These are phyloP conservation scores for Abrostola tripartita DNA, from an alignment of 2,888 invertebrate species.

Conservation along the genomic window DNA sequence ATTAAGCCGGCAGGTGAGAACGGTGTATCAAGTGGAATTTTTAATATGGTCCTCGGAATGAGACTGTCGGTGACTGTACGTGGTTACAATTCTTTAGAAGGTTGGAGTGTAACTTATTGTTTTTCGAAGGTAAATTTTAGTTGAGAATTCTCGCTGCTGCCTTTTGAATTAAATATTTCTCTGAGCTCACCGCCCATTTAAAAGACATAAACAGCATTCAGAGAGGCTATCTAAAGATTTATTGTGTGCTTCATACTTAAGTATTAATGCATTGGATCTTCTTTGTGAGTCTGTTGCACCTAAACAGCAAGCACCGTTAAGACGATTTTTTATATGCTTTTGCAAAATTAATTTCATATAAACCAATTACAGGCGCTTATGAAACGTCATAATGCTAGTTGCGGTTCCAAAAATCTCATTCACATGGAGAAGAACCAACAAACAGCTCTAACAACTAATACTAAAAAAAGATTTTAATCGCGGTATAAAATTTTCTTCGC, in stretches of 20 bases:
- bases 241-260: neutral
- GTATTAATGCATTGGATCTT: no score
- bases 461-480: no score
- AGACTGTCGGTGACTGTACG: slow-evolving; percentile 58
- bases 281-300: no score
- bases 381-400: no score
- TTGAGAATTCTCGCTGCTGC: slow-evolving; percentile 11
- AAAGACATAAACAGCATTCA: neutral
- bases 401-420: no score
- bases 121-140: slow-evolving; percentile 38
- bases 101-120: slow-evolving; percentile 54
- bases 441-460: no score
- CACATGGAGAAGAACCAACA: no score
- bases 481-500: no score
- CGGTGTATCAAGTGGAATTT: slow-evolving; percentile 66
- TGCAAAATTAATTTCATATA: no score
- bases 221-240: neutral
- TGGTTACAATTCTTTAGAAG: slow-evolving; percentile 54
- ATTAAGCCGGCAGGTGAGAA: slow-evolving; percentile 66
- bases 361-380: no score
- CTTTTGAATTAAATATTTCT: slow-evolving; percentile 14
- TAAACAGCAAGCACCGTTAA: no score
- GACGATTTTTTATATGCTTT: no score
- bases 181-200: neutral
- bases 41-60: slow-evolving; percentile 59